These are phyloP conservation scores for Spinus pinus DNA, from an alignment of 2,797 vertebrate species.

Conservation along the genomic window DNA sequence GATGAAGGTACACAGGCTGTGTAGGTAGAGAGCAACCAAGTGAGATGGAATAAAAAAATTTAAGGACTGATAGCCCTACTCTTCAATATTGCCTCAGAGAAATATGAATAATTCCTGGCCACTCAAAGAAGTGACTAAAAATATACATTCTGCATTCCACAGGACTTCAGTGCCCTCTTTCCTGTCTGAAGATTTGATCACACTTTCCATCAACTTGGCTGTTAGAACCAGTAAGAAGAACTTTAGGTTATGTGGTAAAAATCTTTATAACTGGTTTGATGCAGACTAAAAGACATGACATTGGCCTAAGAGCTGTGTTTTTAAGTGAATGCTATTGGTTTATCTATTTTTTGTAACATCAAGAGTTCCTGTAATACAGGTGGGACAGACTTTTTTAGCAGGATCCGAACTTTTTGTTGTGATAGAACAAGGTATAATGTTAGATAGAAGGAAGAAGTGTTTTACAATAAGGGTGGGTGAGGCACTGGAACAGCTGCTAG, in stretches of 20 bases:
- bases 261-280: not conserved
- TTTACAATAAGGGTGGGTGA: not conserved
- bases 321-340: not conserved
- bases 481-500: not conserved
- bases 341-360: not conserved
- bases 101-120: not conserved
- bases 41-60: not conserved
- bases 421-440: not conserved
- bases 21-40: not conserved
- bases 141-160: accelerated
- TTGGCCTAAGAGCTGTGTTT: not conserved
- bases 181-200: not conserved
- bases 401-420: not conserved
- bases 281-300: not conserved
- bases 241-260: not conserved
- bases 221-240: not conserved
- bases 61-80: not conserved
- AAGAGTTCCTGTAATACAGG: not conserved
- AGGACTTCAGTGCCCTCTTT: not conserved
- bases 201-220: not conserved
- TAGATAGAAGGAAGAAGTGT: not conserved
- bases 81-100: not conserved
- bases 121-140: not conserved
- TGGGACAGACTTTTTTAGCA: not conserved
- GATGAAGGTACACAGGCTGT: not conserved